A percentile compares a stretch with the other conserved stretches of the same genome.
These are phyloP conservation scores for Rambutsinella grinnellia DNA, from an alignment of 2,888 invertebrate species.

Conservation along the genomic window DNA sequence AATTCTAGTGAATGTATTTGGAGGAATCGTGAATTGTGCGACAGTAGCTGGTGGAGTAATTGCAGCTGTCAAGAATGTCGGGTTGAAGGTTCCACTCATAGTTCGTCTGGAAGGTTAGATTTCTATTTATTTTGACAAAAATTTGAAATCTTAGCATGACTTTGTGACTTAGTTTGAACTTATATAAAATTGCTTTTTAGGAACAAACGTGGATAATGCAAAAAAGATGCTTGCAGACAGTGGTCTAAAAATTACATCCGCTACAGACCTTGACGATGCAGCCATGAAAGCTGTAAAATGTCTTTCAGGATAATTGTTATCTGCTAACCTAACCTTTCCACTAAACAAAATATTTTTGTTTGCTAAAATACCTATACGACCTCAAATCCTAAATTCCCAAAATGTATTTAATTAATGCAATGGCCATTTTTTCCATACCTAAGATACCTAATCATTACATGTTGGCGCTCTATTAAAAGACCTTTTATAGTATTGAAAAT, in stretches of 20 bases:
- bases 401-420: no score
- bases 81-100: conserved; percentile 88
- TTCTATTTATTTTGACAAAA: no score
- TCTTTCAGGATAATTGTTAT: conserved; percentile 59
- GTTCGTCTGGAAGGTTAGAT: conserved; percentile 90
- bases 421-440: no score
- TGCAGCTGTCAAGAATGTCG: conserved; percentile 84
- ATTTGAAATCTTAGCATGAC: background rate
- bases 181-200: conserved; percentile 69
- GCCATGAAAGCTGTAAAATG: conserved; percentile 85
- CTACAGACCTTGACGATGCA: conserved; percentile 91
- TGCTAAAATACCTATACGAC: background rate
- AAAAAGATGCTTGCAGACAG: conserved; percentile 86
- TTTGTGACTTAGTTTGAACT: background rate
- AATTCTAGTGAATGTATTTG: conserved; percentile 98
- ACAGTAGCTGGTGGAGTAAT: conserved; percentile 97
- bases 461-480: no score
- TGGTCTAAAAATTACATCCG: conserved; percentile 85
- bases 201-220: conserved; percentile 89
- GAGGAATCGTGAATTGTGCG: conserved; percentile 98
- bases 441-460: no score
- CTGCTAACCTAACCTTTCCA: no score
- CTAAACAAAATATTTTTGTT: background rate
- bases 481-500: no score
- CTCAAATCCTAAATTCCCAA: background rate